Conservation (phyloP, 2,888 invertebrate genomes). For the Watsonalla cultraria region DNA sequence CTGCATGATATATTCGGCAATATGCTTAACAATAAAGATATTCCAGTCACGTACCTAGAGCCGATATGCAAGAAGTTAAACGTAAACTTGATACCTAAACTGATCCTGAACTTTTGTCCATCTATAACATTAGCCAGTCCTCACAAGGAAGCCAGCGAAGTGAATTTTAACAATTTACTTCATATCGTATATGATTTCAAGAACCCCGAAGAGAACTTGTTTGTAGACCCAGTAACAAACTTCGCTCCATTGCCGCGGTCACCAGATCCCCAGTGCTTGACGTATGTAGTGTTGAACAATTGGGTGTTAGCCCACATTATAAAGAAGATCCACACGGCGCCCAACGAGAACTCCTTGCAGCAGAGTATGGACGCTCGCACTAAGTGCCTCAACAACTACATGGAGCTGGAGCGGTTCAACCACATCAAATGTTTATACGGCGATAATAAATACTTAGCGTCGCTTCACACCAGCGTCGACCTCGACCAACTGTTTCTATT, state of each 20-base stretch:
- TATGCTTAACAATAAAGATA: conserved; percentile 82
- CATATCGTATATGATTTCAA: conserved; percentile 65
- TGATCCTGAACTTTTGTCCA: conserved; percentile 85
- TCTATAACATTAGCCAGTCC: conserved; percentile 72
- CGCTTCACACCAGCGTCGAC: conserved; percentile 77
- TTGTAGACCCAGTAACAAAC: conserved; percentile 63
- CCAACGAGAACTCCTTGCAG: conserved; percentile 65
- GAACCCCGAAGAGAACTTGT: conserved; percentile 68
- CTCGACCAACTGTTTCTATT: conserved; percentile 70
- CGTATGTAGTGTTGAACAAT: conserved; percentile 82
- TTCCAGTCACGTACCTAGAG: conserved; percentile 84
- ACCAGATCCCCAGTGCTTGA: conserved; percentile 76
- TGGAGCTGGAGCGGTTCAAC: conserved; percentile 76
- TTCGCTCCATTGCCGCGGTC: conserved; percentile 61
- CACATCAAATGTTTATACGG: conserved; percentile 74
- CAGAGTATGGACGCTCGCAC: conserved; percentile 78
- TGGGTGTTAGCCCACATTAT: conserved; percentile 85
- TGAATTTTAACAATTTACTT: conserved; percentile 56
- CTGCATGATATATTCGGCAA: conserved; percentile 81
- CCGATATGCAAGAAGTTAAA: conserved; percentile 83
- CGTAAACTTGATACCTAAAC: conserved; percentile 85
- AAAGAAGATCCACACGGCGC: conserved; percentile 79
- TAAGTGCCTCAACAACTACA: conserved; percentile 79
- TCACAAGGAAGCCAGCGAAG: conserved; percentile 55
- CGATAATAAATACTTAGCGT: conserved; percentile 78